phyloP scores from a whole-genome alignment of 2,113 vertebrate genomes.

The Paedocypris sp. region DNA sequence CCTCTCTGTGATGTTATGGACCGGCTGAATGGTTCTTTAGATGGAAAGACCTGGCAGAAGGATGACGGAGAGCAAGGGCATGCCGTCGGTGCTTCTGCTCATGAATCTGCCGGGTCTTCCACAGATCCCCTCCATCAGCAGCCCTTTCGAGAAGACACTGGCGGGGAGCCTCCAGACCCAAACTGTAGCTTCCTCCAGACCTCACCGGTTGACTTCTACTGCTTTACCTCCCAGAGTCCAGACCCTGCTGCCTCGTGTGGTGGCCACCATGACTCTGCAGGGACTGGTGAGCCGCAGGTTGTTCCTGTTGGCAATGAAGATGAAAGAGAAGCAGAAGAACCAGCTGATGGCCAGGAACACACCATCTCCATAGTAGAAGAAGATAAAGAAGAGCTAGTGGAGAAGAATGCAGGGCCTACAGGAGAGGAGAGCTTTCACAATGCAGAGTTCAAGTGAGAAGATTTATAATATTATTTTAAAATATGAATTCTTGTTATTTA shows the following conservation, averaged over 20 bases:
- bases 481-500: not conserved
- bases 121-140: constrained; percentile 49
- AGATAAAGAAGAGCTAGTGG: constrained; percentile 50
- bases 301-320: constrained; percentile 75
- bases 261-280: constrained; percentile 88
- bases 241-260: constrained; percentile 75
- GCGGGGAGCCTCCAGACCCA: constrained; percentile 69
- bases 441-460: constrained; percentile 88
- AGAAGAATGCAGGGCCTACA: constrained; percentile 65
- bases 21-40: constrained; percentile 70
- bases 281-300: constrained; percentile 79
- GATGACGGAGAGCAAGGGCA: constrained; percentile 16
- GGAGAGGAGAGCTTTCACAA: constrained; percentile 73
- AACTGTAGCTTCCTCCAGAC: constrained; percentile 44
- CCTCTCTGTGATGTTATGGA: constrained; percentile 80
- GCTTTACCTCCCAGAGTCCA: constrained; percentile 87
- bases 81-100: not conserved
- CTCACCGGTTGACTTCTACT: constrained; percentile 76
- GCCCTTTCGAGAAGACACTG: constrained; percentile 81
- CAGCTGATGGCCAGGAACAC: constrained; percentile 37
- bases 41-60: constrained; percentile 54
- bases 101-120: not conserved
- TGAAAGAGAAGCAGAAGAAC: constrained; percentile 56
- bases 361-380: constrained; percentile 37
- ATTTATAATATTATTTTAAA: not conserved